These are phyloP conservation scores for Amblyopsis rosae DNA, from an alignment of 2,113 vertebrate genomes.

Conservation along the genomic window DNA sequence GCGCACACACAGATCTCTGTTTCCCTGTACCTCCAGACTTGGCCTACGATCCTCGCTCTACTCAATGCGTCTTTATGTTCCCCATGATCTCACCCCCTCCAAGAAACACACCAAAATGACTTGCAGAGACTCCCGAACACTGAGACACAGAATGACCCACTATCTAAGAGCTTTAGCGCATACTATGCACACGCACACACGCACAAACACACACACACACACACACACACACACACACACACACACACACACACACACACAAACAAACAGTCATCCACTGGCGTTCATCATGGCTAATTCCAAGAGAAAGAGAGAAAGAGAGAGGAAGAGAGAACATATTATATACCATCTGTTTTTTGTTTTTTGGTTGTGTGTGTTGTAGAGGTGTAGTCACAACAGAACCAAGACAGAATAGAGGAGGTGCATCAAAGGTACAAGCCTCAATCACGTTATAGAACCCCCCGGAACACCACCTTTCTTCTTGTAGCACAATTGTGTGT, in stretches of 20 bases:
- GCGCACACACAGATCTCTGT: constrained; percentile 44
- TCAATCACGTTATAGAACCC: no score
- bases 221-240: constrained; percentile 33
- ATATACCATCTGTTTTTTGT: neutral
- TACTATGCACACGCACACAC: constrained; percentile 2
- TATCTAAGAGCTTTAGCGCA: constrained; percentile 63
- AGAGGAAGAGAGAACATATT: neutral
- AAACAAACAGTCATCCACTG: constrained; percentile 25
- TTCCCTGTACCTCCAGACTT: constrained; percentile 70
- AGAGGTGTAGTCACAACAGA: no score
- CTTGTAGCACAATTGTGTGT: no score
- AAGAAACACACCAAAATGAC: constrained; percentile 72
- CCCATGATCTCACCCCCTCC: constrained; percentile 77
- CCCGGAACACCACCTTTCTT: no score
- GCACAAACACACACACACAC: neutral
- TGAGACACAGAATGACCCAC: constrained; percentile 52
- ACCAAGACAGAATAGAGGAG: neutral
- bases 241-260: constrained; percentile 21
- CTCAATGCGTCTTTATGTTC: constrained; percentile 81
- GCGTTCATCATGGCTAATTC: constrained; percentile 53
- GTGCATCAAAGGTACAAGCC: neutral
- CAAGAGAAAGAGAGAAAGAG: constrained; percentile 21
- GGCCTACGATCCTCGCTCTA: constrained; percentile 66
- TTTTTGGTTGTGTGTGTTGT: neutral
- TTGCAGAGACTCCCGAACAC: constrained; percentile 67